Evolutionary conservation across 2,113 vertebrate genomes (phyloP), one percentile per base, ranked within the genome.

Genomic region (Laticauda colubrina): DNA sequence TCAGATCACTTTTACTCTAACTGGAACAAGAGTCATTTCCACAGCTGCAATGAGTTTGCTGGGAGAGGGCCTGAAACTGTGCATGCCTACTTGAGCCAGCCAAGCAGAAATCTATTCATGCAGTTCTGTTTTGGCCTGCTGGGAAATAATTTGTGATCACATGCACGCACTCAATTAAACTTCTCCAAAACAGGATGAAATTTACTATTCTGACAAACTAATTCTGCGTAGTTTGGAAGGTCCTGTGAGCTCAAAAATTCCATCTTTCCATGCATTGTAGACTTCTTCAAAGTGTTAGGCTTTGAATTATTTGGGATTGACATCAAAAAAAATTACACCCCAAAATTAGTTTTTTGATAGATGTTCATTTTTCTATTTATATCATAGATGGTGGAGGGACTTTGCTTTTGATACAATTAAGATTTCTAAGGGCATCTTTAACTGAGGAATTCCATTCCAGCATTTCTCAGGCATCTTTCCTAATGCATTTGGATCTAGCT

Each of bases 401-500:
- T 61, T 45, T 18, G n/a, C 24, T 85, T 56, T 21, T 87, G 59
- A 53, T 87, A 61, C 6, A 21, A n/a, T 59, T 75, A 61, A 51
- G 12, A 56, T 85, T 90, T 88, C 26, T 51, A 75, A 24, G 4
- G 21, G 23, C 45, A 18, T 14, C 59, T 55, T 91, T 9, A 51
- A 75, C 34, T 48, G 11, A 87, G 39, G 48, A 69, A 51, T 51
- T 87, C 59, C 54, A 85, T 87, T 39, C n/a, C 64, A 89, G n/a
- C 26, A 90, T 61, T 24, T 64, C 12, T 86, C 45, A 54, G 48
- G 53, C 34, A 75, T 56, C 88, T 89, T 92, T 88, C 69, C 24
- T 21, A 29, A 5, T 21, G 23, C 45, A 3, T 95, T 94, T 93
- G 93, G 85, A 89, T 95, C 93, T 92, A 91, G 94, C 92, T 96